These are phyloP conservation scores for Thecophora atra DNA, from an alignment of 2,888 invertebrate genomes.

Conservation along the genomic window DNA sequence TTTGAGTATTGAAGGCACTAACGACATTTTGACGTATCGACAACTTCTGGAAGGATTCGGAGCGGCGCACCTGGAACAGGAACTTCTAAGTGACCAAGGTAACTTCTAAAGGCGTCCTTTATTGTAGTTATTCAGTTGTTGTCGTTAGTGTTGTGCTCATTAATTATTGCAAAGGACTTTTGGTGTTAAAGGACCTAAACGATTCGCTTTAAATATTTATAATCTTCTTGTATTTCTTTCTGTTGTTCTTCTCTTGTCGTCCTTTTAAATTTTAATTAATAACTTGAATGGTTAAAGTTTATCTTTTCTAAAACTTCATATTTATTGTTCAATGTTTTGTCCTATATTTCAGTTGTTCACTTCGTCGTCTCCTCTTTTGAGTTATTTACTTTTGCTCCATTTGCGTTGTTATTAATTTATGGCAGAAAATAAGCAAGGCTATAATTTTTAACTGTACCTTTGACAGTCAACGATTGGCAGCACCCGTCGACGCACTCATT, in stretches of 20 bases:
- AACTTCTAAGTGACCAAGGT: conserved; percentile 84
- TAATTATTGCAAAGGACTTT: not conserved
- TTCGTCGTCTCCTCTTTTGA: not conserved
- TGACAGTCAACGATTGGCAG: conserved; percentile 3
- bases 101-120: too few relatives aligned
- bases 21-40: conserved; percentile 75
- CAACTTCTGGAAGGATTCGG: conserved; percentile 76
- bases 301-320: too few relatives aligned
- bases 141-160: conserved; percentile 3
- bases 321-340: not conserved
- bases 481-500: not conserved
- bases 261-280: not conserved
- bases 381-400: not conserved
- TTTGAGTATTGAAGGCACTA: conserved; percentile 69
- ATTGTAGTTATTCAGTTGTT: too few relatives aligned
- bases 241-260: not conserved
- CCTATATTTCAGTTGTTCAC: not conserved
- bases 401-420: conserved; percentile 3
- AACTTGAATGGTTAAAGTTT: too few relatives aligned
- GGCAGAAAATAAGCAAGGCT: not conserved
- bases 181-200: not conserved
- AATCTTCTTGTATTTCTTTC: not conserved
- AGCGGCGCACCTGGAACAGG: conserved; percentile 74
- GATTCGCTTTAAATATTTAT: not conserved
- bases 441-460: not conserved